Conservation (phyloP, 1,140 invertebrate species). For the Catajapyx aquilonaris region DNA sequence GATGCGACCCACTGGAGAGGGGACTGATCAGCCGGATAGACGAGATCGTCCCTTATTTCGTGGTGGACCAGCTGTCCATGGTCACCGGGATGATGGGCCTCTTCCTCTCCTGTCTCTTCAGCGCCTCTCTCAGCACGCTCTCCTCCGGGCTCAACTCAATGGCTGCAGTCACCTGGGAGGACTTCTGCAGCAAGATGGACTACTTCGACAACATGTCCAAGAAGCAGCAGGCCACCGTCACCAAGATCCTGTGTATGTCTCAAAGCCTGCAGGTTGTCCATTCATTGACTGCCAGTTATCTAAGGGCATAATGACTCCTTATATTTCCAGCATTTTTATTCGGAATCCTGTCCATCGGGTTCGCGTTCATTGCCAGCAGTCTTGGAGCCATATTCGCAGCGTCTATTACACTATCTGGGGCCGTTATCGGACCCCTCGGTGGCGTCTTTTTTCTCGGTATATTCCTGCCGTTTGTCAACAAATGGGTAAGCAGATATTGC, state of each 20-base stretch:
- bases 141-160: constrained; percentile 28
- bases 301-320: too few species aligned
- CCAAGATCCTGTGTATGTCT: constrained; percentile 16
- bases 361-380: constrained; percentile 12
- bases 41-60: constrained; percentile 17
- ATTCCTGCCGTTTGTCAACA: constrained; percentile 23
- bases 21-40: constrained; percentile 14
- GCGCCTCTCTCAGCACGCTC: constrained; percentile 20
- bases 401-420: constrained; percentile 22
- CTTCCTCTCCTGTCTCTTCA: constrained; percentile 17
- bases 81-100: constrained; percentile 17
- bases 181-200: constrained; percentile 16
- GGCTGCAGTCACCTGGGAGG: constrained; percentile 26
- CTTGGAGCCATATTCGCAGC: constrained; percentile 17
- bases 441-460: constrained; percentile 22
- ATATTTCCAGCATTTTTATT: constrained; percentile 8
- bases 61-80: constrained; percentile 12
- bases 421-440: constrained; percentile 21
- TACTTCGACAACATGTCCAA: constrained; percentile 15
- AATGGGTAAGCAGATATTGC: constrained; percentile 8
- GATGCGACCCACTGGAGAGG: constrained; percentile 13
- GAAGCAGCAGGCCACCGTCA: constrained; percentile 14
- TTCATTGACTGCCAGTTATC: too few species aligned
- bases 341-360: constrained; percentile 10
- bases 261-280: too few species aligned